These are phyloP conservation scores for Clitarchus hookeri DNA, from an alignment of 2,888 invertebrate species.

Conservation along the genomic window DNA sequence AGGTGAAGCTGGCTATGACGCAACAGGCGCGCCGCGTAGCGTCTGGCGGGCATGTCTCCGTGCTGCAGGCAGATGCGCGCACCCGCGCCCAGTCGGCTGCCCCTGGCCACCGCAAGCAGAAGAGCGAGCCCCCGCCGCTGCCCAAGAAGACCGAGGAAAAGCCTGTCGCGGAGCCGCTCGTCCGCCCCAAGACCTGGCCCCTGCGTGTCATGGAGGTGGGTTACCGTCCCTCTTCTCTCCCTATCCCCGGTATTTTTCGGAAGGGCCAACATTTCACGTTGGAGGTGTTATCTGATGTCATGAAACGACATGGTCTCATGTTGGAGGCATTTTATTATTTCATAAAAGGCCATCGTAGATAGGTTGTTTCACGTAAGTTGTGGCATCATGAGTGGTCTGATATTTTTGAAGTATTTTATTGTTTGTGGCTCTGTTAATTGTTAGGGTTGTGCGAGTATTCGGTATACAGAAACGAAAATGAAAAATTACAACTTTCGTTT, in stretches of 20 bases:
- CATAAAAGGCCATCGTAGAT: too few species aligned
- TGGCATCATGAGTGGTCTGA: too few species aligned
- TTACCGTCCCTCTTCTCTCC: not conserved
- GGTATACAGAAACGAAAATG: too few species aligned
- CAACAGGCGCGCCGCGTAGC: slow-evolving; percentile 48
- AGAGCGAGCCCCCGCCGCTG: slow-evolving; percentile 41
- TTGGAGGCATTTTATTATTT: too few species aligned
- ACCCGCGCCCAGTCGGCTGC: slow-evolving; percentile 41
- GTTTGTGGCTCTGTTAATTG: too few species aligned
- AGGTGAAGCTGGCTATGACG: slow-evolving; percentile 54
- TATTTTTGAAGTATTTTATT: too few species aligned
- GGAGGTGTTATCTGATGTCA: too few species aligned
- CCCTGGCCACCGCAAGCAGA: slow-evolving; percentile 43
- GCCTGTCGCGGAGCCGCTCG: slow-evolving; percentile 27
- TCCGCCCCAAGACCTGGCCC: slow-evolving; percentile 46
- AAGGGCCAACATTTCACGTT: too few species aligned
- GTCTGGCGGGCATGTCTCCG: slow-evolving; percentile 34
- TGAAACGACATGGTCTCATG: too few species aligned
- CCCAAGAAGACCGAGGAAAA: slow-evolving; percentile 28
- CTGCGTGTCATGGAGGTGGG: slow-evolving; percentile 41
- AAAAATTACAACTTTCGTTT: too few species aligned
- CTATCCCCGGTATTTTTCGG: not conserved
- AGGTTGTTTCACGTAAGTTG: too few species aligned
- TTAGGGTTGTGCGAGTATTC: too few species aligned
- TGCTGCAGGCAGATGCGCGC: slow-evolving; percentile 33